Base-by-base conservation (phyloP, 1,140 invertebrate genomes). In the Pissodes strobi region DNA sequence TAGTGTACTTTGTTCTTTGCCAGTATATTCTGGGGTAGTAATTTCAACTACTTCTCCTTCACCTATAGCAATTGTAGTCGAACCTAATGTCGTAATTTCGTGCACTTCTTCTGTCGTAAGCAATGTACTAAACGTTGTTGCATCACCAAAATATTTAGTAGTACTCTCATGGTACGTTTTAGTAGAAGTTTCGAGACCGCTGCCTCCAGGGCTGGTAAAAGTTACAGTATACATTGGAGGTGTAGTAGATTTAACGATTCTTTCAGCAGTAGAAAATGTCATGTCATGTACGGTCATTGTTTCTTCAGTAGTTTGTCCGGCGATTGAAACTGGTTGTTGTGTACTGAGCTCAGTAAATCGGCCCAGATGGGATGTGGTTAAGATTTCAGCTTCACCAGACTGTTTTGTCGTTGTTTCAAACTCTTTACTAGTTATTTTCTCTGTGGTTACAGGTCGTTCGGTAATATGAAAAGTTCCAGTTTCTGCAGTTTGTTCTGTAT, bases 381-480 rank as follows among this genome's bases (percentile, higher is more conserved):
- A n/a, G n/a, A n/a, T n/a, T n/a, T n/a, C n/a, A n/a, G n/a, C n/a
- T n/a, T n/a, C n/a, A n/a, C n/a, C n/a, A n/a, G n/a, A n/a, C n/a
- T n/a, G n/a, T n/a, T n/a, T n/a, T n/a, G n/a, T n/a, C n/a, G n/a
- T n/a, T n/a, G n/a, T n/a, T n/a, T n/a, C n/a, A n/a, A n/a, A n/a
- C n/a, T n/a, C n/a, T n/a, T n/a, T n/a, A n/a, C n/a, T n/a, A n/a
- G n/a, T n/a, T n/a, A n/a, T n/a, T n/a, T n/a, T n/a, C n/a, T n/a
- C n/a, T n/a, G 38, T 53, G 45, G 64, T 68, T 57, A 22, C 53
- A 66, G 21, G 62, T 55, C 56, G 61, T 22, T 58, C 41, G 9
- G 60, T 63, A 22, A 19, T 63, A 38, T 37, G 27, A 55, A 30
- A 37, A 27, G 22, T 46, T 5, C 30, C 25, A 63, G 39, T 34